A percentile compares a stretch with the other conserved stretches of the same genome.
Conservation (phyloP, 2,113 vertebrate genomes). For the Callorhinus ursinus region DNA sequence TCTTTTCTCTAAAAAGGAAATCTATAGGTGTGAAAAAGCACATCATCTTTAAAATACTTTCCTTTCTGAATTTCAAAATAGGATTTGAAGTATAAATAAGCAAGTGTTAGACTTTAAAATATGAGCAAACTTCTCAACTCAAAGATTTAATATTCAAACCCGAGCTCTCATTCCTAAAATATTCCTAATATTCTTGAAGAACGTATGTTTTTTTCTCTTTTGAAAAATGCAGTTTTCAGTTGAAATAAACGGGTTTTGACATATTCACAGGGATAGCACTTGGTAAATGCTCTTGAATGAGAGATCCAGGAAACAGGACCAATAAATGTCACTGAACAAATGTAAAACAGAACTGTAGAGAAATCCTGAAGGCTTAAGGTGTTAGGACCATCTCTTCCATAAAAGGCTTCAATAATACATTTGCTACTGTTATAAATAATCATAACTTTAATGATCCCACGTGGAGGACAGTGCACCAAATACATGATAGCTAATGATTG, state of each 20-base stretch:
- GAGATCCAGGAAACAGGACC: neutral
- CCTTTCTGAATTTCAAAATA: neutral
- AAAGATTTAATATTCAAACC: neutral
- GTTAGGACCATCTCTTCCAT: neutral
- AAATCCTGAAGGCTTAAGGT: constrained; percentile 3
- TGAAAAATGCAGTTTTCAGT: neutral
- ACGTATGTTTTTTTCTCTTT: neutral
- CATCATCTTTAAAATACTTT: neutral
- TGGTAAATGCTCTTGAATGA: neutral
- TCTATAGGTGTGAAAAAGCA: neutral
- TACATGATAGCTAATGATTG: neutral
- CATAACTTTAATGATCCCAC: neutral
- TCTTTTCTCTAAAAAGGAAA: neutral
- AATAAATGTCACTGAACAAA: neutral
- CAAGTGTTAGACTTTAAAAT: neutral
- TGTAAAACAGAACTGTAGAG: neutral
- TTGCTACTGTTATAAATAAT: neutral
- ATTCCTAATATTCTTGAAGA: neutral
- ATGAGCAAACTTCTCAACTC: neutral
- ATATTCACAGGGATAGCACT: neutral
- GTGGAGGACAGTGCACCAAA: neutral
- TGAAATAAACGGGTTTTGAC: neutral
- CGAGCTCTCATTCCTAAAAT: neutral
- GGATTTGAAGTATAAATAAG: neutral
- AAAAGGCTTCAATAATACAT: neutral